Evolutionary conservation across 2,113 vertebrate genomes (phyloP).

Genomic region (Periophthalmodon schlosseri): DNA sequence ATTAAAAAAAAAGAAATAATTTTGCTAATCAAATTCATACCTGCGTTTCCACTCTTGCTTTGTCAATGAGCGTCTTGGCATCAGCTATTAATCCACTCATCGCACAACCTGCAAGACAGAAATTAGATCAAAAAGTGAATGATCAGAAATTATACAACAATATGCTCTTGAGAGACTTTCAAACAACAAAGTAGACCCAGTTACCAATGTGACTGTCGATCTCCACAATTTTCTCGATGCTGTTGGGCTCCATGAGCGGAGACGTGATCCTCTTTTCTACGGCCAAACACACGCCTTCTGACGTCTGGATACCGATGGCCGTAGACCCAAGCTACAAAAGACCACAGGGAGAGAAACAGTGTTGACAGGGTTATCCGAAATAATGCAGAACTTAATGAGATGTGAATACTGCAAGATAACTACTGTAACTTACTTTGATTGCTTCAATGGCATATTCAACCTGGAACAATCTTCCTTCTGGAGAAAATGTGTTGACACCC

Average conservation of each 20-base stretch:
- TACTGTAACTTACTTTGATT: slow-evolving; percentile 85
- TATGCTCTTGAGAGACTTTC: too few species aligned
- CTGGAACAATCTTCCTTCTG: slow-evolving; percentile 96
- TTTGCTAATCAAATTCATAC: slow-evolving; percentile 64
- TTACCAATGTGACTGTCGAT: slow-evolving; percentile 96
- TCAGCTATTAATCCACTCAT: slow-evolving; percentile 99
- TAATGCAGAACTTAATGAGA: neutral
- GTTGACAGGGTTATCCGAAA: neutral
- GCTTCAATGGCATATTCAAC: slow-evolving; percentile 99
- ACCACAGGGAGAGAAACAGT: neutral
- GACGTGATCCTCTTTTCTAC: slow-evolving; percentile 99
- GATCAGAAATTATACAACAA: neutral
- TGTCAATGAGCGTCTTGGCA: slow-evolving; percentile 98
- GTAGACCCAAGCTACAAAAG: slow-evolving; percentile 91
- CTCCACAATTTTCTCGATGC: slow-evolving; percentile 99
- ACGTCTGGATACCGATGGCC: slow-evolving; percentile 97
- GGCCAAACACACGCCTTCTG: slow-evolving; percentile 94
- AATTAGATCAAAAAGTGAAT: neutral
- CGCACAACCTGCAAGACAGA: slow-evolving; percentile 85
- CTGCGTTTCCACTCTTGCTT: slow-evolving; percentile 99
- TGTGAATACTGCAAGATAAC: too few species aligned
- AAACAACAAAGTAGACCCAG: neutral
- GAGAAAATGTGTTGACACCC: slow-evolving; percentile 98
- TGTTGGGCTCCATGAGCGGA: slow-evolving; percentile 97
- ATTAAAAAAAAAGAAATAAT: neutral